Evolutionary conservation across 2,113 vertebrate species (phyloP), one percentile per base, ranked within the genome.

Genomic region (Caracal caracal): DNA sequence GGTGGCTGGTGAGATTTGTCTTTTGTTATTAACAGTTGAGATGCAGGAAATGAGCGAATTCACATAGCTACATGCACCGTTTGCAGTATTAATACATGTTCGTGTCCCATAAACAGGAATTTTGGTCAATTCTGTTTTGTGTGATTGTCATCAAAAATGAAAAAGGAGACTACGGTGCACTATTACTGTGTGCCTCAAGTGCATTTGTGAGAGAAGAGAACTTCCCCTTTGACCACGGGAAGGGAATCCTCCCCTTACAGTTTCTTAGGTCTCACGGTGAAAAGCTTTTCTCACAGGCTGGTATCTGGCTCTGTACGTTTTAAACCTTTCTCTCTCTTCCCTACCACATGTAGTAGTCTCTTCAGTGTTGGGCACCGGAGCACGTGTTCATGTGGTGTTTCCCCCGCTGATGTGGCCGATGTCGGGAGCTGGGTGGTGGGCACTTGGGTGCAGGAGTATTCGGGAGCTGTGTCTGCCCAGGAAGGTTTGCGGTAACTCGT

Each of bases 191-290:
- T 30, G 6, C 7, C 17, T 10, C 3, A 15, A n/a, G 47, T 56
- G 3, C 43, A 30, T 70, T 93, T 93, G 89, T 93, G 92, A 88
- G 37, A 71, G 82, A 80, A 33, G 71, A 65, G 73, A 93, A 22
- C 40, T 75, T 94, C 73, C 35, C 30, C 66, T 90, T 70, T n/a
- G 5, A 59, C 26, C 3, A 10, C 16, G 35, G 51, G 56, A 51
- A 11, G 6, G 2, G 17, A 70, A 28, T 30, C 10, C 35, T 85
- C 68, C 28, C 30, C 33, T n/a, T 79, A 9, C 1, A 16, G 0
- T 82, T 88, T 68, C 65, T 19, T 16, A 37, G 61, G 12, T 66
- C 35, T 92, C 37, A 30, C 37, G 71, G 49, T 0, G 22, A 20
- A 40, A 75, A 88, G 49, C 84, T 28, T 66, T 40, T 93, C 30